Base-by-base conservation (phyloP, 2,797 vertebrate species). In the Molossus molossus region DNA sequence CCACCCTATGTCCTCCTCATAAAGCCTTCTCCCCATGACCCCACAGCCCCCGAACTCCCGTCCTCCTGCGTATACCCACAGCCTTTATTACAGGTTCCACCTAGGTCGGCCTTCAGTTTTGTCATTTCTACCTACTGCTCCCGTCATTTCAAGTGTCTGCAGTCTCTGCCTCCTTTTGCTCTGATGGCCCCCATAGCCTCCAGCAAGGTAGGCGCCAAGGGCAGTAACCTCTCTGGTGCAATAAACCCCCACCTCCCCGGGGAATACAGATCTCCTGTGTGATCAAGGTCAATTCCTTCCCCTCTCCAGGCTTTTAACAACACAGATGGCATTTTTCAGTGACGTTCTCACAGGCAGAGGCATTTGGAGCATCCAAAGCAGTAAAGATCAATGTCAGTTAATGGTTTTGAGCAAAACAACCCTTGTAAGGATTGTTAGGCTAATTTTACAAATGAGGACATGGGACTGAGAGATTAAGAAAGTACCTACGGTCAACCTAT, bases 391-490 rank as follows among this genome's bases (percentile, higher is more conserved):
- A 53, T n/a, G 23, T 69, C 3, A 76, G 55, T 33, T 77, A 25
- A 91, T 23, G 58, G 45, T 8, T 91, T 50, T 48, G 79, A 83
- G 73, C n/a, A 45, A 23, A 40, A 53, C 65, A 29, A 53, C 65
- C 70, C 81, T 87, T n/a, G 40, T 33, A 84, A n/a, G 65, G 45
- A 77, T 48, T 60, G 29, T 69, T 91, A 17, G 25, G 48, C 15
- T 29, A 48, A 83, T 48, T 84, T 75, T 55, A 65, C 13, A 75
- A 86, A 92, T 27, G 21, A 93, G 17, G 87, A 69, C 88, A 69
- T 17, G 3, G 60, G 27, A 13, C 25, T n/a, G 9, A 76, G 58
- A 89, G 70, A 92, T 69, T 67, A 65, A 58, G 87, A 81, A 89
- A 83, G 23, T n/a, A 60, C 21, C 67, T 45, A 58, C 90, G 27